Evolutionary conservation across 35 echinoderm and acorn worm species (phyloP).

Genomic region (Ophiothrix spiculata): DNA sequence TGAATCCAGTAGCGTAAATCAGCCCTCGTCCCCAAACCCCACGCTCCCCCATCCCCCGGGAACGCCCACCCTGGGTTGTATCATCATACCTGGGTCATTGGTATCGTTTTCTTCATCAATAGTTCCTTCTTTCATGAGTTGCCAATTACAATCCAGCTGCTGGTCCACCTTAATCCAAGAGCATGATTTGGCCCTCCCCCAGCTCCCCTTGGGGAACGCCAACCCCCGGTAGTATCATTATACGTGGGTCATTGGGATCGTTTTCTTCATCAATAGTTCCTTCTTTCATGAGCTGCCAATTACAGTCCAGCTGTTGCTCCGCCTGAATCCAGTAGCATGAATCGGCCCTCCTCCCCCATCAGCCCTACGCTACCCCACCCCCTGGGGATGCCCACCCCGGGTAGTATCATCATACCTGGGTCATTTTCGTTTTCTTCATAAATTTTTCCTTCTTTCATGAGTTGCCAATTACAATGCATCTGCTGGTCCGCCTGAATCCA

Average conservation of each 20-base stretch:
- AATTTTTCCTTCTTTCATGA: slow-evolving; percentile 56
- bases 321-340: slow-evolving; percentile 67
- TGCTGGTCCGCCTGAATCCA: slow-evolving; percentile 65
- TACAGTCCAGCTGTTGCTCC: slow-evolving; percentile 75
- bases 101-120: not conserved
- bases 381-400: no score
- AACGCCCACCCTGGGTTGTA: no score
- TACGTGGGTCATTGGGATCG: not conserved
- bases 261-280: slow-evolving; percentile 21
- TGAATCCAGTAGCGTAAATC: no score
- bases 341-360: no score
- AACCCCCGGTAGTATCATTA: no score
- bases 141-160: slow-evolving; percentile 93
- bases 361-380: no score
- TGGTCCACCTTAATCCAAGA: slow-evolving; percentile 66
- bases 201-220: no score
- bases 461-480: slow-evolving; percentile 88
- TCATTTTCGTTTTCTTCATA: not conserved
- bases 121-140: slow-evolving; percentile 58
- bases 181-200: no score
- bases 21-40: no score
- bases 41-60: no score
- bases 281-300: slow-evolving; percentile 75
- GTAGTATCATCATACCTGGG: no score
- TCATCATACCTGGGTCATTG: not conserved